Evolutionary conservation across 2,113 vertebrate genomes (phyloP).

Genomic region (Sarotherodon lohbergeri): DNA sequence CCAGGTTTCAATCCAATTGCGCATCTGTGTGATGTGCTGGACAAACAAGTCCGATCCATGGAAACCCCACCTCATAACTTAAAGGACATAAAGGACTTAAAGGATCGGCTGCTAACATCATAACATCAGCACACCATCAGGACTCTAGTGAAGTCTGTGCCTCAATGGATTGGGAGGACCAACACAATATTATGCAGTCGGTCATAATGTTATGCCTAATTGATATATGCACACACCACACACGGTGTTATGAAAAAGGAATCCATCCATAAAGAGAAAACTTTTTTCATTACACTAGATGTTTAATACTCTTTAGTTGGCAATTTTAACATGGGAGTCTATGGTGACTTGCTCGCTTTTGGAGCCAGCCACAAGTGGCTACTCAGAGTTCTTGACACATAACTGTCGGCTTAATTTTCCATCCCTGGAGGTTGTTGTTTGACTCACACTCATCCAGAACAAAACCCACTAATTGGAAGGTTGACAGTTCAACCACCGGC

Average conservation of each 20-base stretch:
- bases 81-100: background rate
- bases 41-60: background rate
- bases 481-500: background rate
- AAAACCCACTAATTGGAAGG: background rate
- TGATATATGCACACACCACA: background rate
- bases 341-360: background rate
- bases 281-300: background rate
- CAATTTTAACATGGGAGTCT: background rate
- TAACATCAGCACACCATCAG: background rate
- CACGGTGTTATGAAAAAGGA: background rate
- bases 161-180: background rate
- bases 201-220: background rate
- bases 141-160: background rate
- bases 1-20: background rate
- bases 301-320: background rate
- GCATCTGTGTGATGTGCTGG: background rate
- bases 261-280: background rate
- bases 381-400: background rate
- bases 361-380: background rate
- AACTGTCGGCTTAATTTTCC: background rate
- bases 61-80: background rate
- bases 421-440: background rate
- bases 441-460: background rate
- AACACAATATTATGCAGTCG: background rate
- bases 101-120: background rate